Base-by-base conservation (phyloP, 2,113 vertebrate species). In the Pitta sordida region DNA sequence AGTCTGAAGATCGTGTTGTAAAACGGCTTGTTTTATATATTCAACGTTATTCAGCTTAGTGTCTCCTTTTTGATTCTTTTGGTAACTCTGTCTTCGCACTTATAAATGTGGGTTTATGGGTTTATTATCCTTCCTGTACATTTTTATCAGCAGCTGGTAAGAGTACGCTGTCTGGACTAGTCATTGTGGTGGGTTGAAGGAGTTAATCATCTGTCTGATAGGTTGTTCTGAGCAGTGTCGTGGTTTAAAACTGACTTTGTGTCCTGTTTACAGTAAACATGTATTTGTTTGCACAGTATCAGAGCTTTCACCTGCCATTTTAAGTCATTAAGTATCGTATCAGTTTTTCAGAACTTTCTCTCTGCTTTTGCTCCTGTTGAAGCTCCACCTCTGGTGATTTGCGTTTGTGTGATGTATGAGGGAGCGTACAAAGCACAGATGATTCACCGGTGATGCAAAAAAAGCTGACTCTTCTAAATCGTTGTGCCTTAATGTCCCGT, bases 51-150 rank as follows among this genome's bases (percentile, higher is more conserved):
- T 90, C 93, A 88, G 83, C 34, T 80, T 78, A 74, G n/a, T 90
- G 86, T 94, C 87, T 95, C 83, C 91, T 43, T 36, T 84, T 63
- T 62, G 36, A 81, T 69, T 79, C 51, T 86, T 84, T 91, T 67
- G 77, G 86, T 96, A 95, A 93, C 83, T 41, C 88, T 95, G 76
- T 92, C 76, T 89, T 95, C 88, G 32, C 86, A 86, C 93, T 86
- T 96, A 76, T 22, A 51, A 34, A 52, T 27, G 60, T 91, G 91
- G 51, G 44, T 89, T 86, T 78, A 51, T 91, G 91, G 51, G 44
- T 89, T 86, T 78, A 51, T 78, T 93, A 83, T 80, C 68, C n/a
- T 83, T 79, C 69, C 75, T 95, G 4, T 88, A 62, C 46, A 49
- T 83, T 95, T 95, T 94, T 82, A 76, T 94, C 75, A 3, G 19